Conservation (phyloP, 2,113 vertebrate species). For the Globicephala melas region DNA sequence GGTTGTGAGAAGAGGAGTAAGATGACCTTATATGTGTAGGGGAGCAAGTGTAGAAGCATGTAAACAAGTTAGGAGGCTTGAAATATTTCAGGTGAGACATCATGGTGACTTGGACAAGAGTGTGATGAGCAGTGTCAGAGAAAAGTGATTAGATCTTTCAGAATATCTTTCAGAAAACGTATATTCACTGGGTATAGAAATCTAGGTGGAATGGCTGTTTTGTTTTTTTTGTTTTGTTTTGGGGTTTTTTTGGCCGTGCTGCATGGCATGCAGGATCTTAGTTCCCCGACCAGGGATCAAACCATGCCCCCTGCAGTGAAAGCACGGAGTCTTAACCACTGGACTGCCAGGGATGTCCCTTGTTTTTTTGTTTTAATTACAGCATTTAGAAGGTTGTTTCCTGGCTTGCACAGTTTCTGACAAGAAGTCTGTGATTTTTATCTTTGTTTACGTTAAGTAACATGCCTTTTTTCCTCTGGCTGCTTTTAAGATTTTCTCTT, state of each 20-base stretch:
- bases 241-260: too few relatives aligned
- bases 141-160: not conserved
- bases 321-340: too few relatives aligned
- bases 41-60: not conserved
- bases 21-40: not conserved
- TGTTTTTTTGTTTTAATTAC: not conserved
- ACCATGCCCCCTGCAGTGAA: too few relatives aligned
- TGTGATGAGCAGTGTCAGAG: not conserved
- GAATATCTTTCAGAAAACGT: not conserved
- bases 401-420: not conserved
- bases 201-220: not conserved
- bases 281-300: too few relatives aligned
- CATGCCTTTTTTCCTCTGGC: not conserved
- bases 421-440: not conserved
- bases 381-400: not conserved
- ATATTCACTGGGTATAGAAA: not conserved
- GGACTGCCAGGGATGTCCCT: too few relatives aligned
- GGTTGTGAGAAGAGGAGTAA: not conserved
- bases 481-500: not conserved
- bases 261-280: too few relatives aligned
- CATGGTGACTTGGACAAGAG: not conserved
- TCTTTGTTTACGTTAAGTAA: conserved; percentile 5
- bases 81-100: not conserved
- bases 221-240: not conserved
- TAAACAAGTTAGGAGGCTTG: not conserved